Conservation (phyloP, 2,797 vertebrate species). For the Anisognathus igniventris region DNA sequence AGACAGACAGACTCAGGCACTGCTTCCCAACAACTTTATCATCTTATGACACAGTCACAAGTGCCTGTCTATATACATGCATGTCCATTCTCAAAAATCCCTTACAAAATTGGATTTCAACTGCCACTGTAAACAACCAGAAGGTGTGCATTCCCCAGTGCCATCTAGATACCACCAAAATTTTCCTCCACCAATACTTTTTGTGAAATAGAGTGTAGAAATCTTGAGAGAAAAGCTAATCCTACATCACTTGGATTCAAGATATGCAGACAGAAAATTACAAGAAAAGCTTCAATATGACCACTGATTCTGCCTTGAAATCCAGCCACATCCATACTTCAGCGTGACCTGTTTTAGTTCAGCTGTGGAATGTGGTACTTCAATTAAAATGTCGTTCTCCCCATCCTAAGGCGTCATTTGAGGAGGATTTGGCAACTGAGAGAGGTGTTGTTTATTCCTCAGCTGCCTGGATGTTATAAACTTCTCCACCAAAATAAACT, state of each 20-base stretch:
- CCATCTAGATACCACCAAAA: background rate
- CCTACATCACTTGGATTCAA: background rate
- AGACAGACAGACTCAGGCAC: background rate
- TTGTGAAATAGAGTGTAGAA: background rate
- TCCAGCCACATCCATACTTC: background rate
- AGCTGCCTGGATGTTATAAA: background rate
- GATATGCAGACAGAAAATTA: background rate
- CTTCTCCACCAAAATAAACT: constrained; percentile 18
- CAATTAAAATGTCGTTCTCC: background rate
- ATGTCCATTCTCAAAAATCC: background rate
- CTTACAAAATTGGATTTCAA: background rate
- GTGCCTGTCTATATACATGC: background rate
- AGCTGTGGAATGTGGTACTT: background rate
- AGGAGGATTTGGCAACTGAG: constrained; percentile 11
- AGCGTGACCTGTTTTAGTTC: background rate
- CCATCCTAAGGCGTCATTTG: background rate
- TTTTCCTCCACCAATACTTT: background rate
- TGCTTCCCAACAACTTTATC: background rate
- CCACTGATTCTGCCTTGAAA: background rate
- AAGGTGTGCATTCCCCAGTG: background rate
- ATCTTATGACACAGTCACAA: background rate
- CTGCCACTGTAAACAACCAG: background rate
- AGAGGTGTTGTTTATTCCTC: constrained; percentile 4
- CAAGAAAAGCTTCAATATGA: background rate
- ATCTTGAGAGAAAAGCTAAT: background rate